Evolutionary conservation across 2,113 vertebrate genomes (phyloP), one percentile per base, ranked within the genome.

Genomic region (Megatriorchis doriae): DNA sequence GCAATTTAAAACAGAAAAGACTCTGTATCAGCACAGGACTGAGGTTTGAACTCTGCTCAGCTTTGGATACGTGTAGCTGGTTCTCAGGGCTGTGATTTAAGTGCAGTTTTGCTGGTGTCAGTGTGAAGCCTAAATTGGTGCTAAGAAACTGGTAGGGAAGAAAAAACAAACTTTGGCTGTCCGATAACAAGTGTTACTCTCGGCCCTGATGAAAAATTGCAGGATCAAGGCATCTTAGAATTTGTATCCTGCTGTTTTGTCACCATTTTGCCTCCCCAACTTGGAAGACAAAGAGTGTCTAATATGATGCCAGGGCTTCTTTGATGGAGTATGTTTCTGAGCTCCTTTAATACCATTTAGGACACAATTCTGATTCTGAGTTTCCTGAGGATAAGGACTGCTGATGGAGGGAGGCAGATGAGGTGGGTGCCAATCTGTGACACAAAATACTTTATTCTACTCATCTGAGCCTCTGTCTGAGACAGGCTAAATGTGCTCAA

Each of bases 1-100:
- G 96, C 90, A 97, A 96, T 96, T 96, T 96, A 94, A 97, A 97
- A 95, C 94, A 96, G 96, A 96, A 97, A 94, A 88, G 96, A 97
- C 94, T 98, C 95, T 95, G 94, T 97, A 98, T 98, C 98, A 97
- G 97, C 91, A 81, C 95, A 97, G 82, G 95, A 95, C 97, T 81
- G 93, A 97, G 96, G 97, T 94, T 97, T 97, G 97, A 98, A 97
- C 94, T 96, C 92, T 96, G 95, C 97, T 98, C 97, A 97, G 90
- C 96, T 97, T 97, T 94, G 94, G 84, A 95, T 66, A 95, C 42
- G 11, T 94, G 91, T 97, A 97, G 93, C 93, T 59, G 73, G 86
- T 94, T 97, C 94, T 97, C 93, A 91, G 91, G 84, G 84, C 91
- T 96, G 91, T 93, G 95, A 96, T 95, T 97, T 96, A 95, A 95